phyloP scores from a whole-genome alignment of 2,113 vertebrate species.

The Pomatorhinus ruficollis region DNA sequence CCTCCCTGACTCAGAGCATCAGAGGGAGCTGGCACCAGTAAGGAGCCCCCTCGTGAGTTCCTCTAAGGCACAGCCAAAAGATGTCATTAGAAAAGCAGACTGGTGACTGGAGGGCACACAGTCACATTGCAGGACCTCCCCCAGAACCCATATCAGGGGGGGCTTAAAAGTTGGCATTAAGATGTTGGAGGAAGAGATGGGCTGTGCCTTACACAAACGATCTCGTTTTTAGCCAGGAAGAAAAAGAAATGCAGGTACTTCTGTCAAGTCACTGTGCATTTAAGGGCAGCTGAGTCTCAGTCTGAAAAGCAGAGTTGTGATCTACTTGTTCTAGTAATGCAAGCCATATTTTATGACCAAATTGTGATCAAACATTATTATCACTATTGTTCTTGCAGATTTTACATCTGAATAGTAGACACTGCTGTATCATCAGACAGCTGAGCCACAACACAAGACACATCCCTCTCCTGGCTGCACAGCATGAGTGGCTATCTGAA shows the following conservation, averaged over 20 bases:
- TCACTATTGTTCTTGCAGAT: conserved; percentile 15
- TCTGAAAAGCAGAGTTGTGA: neutral
- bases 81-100: neutral
- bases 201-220: neutral
- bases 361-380: conserved; percentile 9
- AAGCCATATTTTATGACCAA: conserved; percentile 27
- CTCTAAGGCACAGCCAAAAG: neutral
- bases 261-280: neutral
- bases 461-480: neutral
- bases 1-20: neutral
- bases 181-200: neutral
- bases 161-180: neutral
- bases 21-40: neutral
- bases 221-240: neutral
- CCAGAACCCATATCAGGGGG: accelerated
- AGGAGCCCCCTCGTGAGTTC: neutral
- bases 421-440: neutral
- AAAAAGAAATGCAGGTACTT: neutral
- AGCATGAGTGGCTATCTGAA: neutral
- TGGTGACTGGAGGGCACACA: neutral
- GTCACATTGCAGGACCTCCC: accelerated
- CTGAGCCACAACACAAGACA: neutral
- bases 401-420: neutral
- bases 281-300: neutral
- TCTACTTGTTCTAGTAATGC: neutral